phyloP scores from a whole-genome alignment of 2,888 invertebrate genomes.

The Apoderus coryli region DNA sequence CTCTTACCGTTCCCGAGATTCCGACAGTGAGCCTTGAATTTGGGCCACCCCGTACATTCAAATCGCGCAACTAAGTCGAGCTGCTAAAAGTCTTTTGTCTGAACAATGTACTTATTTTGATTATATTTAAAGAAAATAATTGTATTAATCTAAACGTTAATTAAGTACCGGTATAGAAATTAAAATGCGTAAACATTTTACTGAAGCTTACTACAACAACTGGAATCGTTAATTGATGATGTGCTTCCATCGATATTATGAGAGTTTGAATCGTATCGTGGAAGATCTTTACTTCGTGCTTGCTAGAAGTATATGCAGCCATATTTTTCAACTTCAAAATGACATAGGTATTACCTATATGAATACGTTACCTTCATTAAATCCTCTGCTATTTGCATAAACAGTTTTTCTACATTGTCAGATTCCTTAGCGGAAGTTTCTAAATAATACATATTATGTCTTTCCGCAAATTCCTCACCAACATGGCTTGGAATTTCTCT shows the following conservation, averaged over 20 bases:
- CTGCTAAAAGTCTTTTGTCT: too few relatives aligned
- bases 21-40: too few relatives aligned
- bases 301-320: conserved; percentile 57
- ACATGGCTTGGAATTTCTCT: conserved; percentile 90
- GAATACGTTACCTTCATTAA: conserved; percentile 74
- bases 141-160: conserved; percentile 7
- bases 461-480: conserved; percentile 89
- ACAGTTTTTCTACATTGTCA: conserved; percentile 91
- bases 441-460: conserved; percentile 94
- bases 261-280: conserved; percentile 56
- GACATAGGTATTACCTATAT: neutral
- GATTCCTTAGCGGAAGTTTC: conserved; percentile 98
- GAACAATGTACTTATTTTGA: too few relatives aligned
- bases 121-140: too few relatives aligned
- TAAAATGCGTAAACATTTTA: conserved; percentile 15
- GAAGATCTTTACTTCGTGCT: conserved; percentile 72
- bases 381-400: conserved; percentile 92
- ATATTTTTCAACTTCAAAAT: too few relatives aligned
- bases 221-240: conserved; percentile 50
- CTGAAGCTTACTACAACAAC: conserved; percentile 41
- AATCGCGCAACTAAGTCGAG: too few relatives aligned
- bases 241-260: conserved; percentile 59
- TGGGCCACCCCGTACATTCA: too few relatives aligned
- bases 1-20: too few relatives aligned
- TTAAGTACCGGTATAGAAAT: conserved; percentile 9